phyloP scores from a whole-genome alignment of 2,888 invertebrate genomes.

The Pterostichus madidus region DNA sequence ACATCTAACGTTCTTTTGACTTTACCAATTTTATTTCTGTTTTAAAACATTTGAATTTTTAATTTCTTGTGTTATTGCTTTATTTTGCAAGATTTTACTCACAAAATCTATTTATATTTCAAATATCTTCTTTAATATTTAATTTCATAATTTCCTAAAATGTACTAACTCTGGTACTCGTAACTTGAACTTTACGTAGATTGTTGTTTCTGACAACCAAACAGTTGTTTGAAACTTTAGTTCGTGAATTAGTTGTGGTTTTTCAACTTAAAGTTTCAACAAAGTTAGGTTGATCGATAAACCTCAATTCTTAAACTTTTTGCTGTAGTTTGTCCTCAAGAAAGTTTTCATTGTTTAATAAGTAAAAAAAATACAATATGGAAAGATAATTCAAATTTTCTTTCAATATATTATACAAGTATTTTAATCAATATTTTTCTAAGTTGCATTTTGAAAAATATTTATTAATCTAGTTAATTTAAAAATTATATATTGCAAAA shows the following conservation, averaged over 20 bases:
- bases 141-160: no score
- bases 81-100: no score
- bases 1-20: no score
- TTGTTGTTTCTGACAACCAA: no score
- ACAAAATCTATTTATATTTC: no score
- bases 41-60: no score
- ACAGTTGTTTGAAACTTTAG: neutral
- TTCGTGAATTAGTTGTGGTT: conserved; percentile 32
- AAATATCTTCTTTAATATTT: no score
- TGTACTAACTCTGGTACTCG: no score
- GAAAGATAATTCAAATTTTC: no score
- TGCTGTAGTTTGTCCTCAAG: conserved; percentile 3
- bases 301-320: conserved; percentile 35
- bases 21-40: neutral
- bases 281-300: conserved; percentile 12
- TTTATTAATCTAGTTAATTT: conserved; percentile 8
- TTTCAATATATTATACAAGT: neutral
- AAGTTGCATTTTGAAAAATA: no score
- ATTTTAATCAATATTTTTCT: neutral
- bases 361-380: neutral
- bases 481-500: neutral
- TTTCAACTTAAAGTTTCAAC: conserved; percentile 27
- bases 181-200: no score
- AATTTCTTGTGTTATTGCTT: no score
- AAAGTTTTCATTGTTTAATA: conserved; percentile 25